Conservation (phyloP, 2,113 vertebrate genomes). For the Megalops atlanticus region DNA sequence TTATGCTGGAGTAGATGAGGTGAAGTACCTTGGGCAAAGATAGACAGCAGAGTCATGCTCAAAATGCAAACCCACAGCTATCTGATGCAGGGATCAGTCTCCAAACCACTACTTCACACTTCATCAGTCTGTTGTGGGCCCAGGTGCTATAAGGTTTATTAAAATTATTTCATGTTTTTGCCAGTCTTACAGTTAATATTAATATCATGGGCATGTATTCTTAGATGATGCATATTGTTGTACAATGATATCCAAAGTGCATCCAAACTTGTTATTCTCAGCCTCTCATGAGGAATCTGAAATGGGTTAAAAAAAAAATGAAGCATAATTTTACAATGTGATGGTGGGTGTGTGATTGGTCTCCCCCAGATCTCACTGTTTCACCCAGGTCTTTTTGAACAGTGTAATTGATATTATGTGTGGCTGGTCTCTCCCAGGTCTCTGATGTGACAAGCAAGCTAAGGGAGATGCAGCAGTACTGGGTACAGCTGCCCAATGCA, state of each 20-base stretch:
- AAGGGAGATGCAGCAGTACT: conserved; percentile 83
- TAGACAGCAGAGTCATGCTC: neutral
- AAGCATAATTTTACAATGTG: neutral
- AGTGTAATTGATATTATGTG: neutral
- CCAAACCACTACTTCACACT: no score
- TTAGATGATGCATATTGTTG: no score
- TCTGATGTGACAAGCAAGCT: conserved; percentile 85
- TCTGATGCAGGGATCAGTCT: no score
- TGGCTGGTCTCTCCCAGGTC: conserved; percentile 65
- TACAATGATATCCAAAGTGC: no score
- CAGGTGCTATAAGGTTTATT: no score
- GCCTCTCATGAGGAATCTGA: neutral
- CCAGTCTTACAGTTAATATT: no score
- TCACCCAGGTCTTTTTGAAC: neutral
- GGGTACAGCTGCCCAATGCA: conserved; percentile 78
- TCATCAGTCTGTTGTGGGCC: no score
- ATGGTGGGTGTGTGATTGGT: neutral
- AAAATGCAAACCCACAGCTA: neutral
- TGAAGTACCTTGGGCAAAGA: neutral
- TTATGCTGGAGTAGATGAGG: no score
- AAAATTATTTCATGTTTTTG: no score
- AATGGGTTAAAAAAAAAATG: neutral
- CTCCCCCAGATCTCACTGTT: neutral
- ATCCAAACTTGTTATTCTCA: neutral
- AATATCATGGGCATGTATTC: no score